These are phyloP conservation scores for Anguilla rostrata DNA, from an alignment of 2,113 vertebrate species.

Conservation along the genomic window DNA sequence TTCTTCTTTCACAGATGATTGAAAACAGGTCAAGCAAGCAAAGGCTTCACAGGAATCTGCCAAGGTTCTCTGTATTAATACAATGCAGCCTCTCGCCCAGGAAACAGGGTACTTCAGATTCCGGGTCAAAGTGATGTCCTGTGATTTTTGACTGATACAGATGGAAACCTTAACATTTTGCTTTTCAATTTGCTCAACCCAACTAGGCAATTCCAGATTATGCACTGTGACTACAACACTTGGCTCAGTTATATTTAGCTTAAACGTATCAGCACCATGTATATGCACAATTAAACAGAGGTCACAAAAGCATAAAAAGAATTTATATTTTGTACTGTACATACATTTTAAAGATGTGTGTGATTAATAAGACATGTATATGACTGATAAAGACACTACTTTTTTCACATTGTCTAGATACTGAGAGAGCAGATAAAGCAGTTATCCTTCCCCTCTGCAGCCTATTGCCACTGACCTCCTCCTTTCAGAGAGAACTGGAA, in stretches of 20 bases:
- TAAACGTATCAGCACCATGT: not conserved
- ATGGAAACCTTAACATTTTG: not conserved
- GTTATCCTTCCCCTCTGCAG: not conserved
- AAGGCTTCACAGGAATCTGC: constrained; percentile 4
- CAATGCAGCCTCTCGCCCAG: not conserved
- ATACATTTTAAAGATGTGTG: not conserved
- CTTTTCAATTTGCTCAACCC: not conserved
- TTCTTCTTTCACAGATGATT: constrained; percentile 31
- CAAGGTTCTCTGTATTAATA: not conserved
- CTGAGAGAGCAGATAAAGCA: not conserved
- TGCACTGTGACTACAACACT: not conserved
- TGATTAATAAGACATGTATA: not conserved
- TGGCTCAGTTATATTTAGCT: not conserved
- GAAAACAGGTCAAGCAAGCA: constrained; percentile 39
- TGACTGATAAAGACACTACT: not conserved
- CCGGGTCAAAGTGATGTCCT: not conserved
- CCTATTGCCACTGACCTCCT: not conserved
- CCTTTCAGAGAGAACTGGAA: not conserved
- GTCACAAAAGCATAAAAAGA: not conserved
- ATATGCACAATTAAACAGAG: not conserved
- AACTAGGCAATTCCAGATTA: not conserved
- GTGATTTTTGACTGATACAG: not conserved
- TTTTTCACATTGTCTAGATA: not conserved
- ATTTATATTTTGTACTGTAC: not conserved
- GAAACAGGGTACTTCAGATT: not conserved